phyloP scores from a whole-genome alignment of 2,797 vertebrate species.

The Limnodromus scolopaceus region DNA sequence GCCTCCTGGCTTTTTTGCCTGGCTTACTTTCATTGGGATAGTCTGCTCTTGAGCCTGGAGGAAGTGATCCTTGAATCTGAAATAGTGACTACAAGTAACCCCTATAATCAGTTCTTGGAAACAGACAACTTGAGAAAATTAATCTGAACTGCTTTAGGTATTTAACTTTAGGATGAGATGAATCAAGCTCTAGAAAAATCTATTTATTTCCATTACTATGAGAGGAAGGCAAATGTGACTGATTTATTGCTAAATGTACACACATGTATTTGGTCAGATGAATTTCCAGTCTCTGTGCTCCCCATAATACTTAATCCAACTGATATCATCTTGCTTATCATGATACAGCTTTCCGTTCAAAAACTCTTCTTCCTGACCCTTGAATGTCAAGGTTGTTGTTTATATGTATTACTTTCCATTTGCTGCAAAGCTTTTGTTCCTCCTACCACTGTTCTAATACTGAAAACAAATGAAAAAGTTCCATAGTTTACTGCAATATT shows the following conservation, averaged over 20 bases:
- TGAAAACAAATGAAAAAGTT: not conserved
- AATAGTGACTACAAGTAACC: not conserved
- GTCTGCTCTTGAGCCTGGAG: not conserved
- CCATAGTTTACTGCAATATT: not conserved
- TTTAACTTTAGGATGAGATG: not conserved
- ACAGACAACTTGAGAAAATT: not conserved
- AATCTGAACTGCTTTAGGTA: not conserved
- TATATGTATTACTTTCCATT: not conserved
- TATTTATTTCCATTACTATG: not conserved
- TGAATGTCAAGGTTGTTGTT: not conserved
- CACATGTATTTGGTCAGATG: not conserved
- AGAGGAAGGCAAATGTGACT: not conserved
- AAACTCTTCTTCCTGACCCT: not conserved
- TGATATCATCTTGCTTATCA: not conserved
- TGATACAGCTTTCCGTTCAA: not conserved
- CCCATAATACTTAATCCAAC: not conserved
- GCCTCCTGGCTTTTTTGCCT: not conserved
- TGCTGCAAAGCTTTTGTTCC: not conserved
- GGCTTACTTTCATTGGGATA: not conserved
- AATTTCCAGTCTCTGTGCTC: not conserved
- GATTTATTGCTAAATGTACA: not conserved
- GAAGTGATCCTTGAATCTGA: not conserved
- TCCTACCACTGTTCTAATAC: not conserved
- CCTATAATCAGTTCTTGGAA: not conserved
- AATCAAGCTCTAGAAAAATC: not conserved